Conservation (phyloP, 1,140 invertebrate genomes). For the Notospermus geniculatus region DNA sequence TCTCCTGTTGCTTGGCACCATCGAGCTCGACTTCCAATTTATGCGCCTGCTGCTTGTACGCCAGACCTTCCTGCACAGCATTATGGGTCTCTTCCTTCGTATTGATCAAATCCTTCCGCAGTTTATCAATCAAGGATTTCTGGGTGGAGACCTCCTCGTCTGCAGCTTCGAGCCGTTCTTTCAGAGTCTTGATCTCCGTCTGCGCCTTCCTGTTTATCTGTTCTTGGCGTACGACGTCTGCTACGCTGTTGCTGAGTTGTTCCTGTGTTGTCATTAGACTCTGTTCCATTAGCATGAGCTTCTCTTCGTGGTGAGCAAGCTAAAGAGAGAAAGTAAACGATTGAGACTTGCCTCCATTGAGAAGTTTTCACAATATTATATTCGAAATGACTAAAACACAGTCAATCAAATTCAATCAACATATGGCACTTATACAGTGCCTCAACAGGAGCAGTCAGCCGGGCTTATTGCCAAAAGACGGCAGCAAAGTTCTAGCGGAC, state of each 20-base stretch:
- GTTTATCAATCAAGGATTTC: conserved; percentile 46
- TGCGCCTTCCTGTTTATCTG: conserved; percentile 48
- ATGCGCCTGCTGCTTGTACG: conserved; percentile 46
- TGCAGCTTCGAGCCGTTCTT: conserved; percentile 41
- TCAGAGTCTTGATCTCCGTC: conserved; percentile 37
- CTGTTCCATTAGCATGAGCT: conserved; percentile 52
- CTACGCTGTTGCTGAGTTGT: conserved; percentile 48
- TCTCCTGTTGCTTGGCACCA: conserved; percentile 44
- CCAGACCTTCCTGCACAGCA: conserved; percentile 46
- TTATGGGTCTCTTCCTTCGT: conserved; percentile 49
- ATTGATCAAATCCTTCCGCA: conserved; percentile 46
- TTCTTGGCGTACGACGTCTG: conserved; percentile 47
- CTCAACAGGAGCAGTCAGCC: too few relatives aligned
- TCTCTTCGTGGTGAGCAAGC: conserved; percentile 54
- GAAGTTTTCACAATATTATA: too few relatives aligned
- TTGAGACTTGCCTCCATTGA: too few relatives aligned
- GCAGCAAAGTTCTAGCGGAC: too few relatives aligned
- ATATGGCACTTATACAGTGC: too few relatives aligned
- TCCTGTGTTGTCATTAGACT: conserved; percentile 51
- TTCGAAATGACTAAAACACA: too few relatives aligned
- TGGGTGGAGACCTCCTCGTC: conserved; percentile 49
- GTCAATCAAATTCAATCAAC: too few relatives aligned
- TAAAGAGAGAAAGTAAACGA: conserved; percentile 19
- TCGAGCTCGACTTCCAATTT: conserved; percentile 47
- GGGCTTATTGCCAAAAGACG: too few relatives aligned